Base-by-base conservation (phyloP, 2,888 invertebrate species). In the Nudaria mundana region DNA sequence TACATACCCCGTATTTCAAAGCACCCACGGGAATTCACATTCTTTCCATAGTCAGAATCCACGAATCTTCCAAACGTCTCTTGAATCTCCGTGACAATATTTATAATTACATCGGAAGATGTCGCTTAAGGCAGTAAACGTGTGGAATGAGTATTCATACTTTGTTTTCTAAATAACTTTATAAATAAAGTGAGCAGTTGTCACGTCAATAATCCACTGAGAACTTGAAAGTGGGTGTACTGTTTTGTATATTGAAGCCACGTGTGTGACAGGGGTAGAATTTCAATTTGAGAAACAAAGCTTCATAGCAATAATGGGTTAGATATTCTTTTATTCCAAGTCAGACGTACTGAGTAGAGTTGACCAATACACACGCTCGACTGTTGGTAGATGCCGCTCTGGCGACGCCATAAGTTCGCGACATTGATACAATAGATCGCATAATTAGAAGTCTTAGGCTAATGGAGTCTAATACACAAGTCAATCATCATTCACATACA, bases 101-200 rank as follows among this genome's bases (percentile, higher is more conserved):
- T 31, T 37, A 37, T 30, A 37, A 31, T 37, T 30, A 24, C 32
- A 13, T 12, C 34, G 12, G 24, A 15, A 30, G 35, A 40, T 23
- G 26, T 8, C 23, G 6, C 29, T 37, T 37, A 36, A 37, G 30
- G 29, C 30, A 15, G 23, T 37, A 8, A 28, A 22, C 36, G 26
- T 29, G 41, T 32, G 31, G 16, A 40, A 29, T 41, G n/a, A 16
- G 16, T 36, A 16, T 31, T 15, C 10, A 15, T 31, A 26, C 28
- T n/a, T 32, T 31, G 15, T 31, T 36, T 35, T 32, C 22, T 37
- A 22, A 24, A 11, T 34, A 41, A 36, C 31, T 15, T 41, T 41
- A 32, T 41, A 41, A 41, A 41, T 37, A 41, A 41, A 37, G 32
- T 24, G 32, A 32, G 31, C 37, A 32, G 28, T 37, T 41, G 41